Evolutionary conservation across 2,888 invertebrate species (phyloP).

Genomic region (Gerris lacustris): DNA sequence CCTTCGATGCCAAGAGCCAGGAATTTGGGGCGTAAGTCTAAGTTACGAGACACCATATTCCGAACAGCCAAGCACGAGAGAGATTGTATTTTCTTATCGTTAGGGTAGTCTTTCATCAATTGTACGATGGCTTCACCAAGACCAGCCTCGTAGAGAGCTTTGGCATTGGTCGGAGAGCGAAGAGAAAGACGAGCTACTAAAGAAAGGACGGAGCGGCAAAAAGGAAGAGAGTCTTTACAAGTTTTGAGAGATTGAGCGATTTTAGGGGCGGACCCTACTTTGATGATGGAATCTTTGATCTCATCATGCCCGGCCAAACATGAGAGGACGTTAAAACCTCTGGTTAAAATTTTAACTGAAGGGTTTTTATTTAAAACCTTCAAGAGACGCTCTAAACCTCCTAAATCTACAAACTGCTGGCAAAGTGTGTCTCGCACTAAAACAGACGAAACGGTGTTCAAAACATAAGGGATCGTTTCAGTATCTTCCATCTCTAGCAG

Average conservation of each 20-base stretch:
- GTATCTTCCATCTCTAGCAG: background rate
- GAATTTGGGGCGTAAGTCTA: background rate
- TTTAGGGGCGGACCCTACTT: background rate
- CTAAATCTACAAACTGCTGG: background rate
- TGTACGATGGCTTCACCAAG: background rate
- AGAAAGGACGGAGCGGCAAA: background rate
- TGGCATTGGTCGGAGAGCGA: background rate
- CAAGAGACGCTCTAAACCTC: background rate
- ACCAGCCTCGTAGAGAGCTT: background rate
- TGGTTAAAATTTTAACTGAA: background rate
- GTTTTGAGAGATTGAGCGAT: background rate
- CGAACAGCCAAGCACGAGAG: background rate
- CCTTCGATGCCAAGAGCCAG: background rate
- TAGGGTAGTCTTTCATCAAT: background rate
- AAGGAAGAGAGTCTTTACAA: background rate
- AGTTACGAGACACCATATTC: constrained; percentile 2
- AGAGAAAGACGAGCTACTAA: background rate
- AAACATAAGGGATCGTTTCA: background rate
- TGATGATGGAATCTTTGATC: background rate
- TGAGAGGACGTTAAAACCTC: background rate
- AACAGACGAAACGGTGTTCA: background rate
- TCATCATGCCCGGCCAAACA: constrained; percentile 2
- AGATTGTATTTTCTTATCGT: background rate
- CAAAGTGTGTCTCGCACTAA: constrained; percentile 4
- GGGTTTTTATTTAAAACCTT: background rate